Evolutionary conservation across 2,797 vertebrate species (phyloP).

Genomic region (Danio aesculapii): DNA sequence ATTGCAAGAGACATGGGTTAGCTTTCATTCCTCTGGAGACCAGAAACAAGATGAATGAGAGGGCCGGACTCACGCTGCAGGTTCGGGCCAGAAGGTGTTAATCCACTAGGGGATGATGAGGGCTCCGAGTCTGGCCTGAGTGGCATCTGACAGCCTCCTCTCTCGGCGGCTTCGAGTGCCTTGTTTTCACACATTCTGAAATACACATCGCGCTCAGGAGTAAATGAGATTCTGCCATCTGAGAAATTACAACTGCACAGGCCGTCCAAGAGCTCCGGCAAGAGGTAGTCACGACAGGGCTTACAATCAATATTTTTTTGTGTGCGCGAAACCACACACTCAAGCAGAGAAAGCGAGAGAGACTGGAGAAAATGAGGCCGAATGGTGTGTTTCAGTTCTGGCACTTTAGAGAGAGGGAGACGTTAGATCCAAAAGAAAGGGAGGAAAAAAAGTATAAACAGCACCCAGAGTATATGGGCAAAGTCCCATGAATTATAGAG

Average conservation of each 20-base stretch:
- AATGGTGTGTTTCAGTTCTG: slow-evolving; percentile 33
- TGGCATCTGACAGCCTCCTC: slow-evolving; percentile 39
- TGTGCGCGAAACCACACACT: slow-evolving; percentile 22
- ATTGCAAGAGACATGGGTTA: background rate
- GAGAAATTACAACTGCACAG: slow-evolving; percentile 58
- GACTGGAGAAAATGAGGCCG: slow-evolving; percentile 28
- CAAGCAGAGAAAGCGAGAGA: slow-evolving; percentile 3
- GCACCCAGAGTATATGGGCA: background rate
- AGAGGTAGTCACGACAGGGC: slow-evolving; percentile 50
- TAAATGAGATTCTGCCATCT: slow-evolving; percentile 61
- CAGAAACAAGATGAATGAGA: slow-evolving; percentile 34
- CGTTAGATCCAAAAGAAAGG: slow-evolving; percentile 22
- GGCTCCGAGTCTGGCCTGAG: slow-evolving; percentile 41
- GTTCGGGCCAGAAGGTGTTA: slow-evolving; percentile 52
- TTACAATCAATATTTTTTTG: slow-evolving; percentile 54
- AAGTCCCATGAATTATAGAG: slow-evolving; percentile 12
- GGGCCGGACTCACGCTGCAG: slow-evolving; percentile 1
- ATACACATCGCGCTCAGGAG: slow-evolving; percentile 52
- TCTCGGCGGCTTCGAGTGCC: slow-evolving; percentile 45
- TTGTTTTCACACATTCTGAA: slow-evolving; percentile 60
- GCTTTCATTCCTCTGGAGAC: background rate
- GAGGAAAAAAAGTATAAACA: slow-evolving; percentile 1
- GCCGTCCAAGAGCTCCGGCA: slow-evolving; percentile 39
- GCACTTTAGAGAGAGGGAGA: slow-evolving; percentile 30
- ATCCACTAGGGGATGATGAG: slow-evolving; percentile 50